Base-by-base conservation (phyloP, 2,797 vertebrate genomes). In the Sebastes dallii region DNA sequence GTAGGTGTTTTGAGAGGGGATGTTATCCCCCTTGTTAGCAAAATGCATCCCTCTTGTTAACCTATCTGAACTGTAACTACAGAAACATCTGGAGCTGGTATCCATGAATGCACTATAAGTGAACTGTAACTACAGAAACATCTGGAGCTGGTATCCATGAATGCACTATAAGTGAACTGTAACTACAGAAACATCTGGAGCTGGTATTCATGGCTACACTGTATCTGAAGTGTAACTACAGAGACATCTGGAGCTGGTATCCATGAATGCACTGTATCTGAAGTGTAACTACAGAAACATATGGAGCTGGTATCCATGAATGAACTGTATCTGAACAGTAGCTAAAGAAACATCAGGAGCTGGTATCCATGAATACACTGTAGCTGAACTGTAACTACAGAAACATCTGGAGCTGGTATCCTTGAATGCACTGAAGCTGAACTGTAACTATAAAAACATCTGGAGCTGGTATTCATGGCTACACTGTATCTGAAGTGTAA, bases 161-260 rank as follows among this genome's bases (percentile, higher is more conserved):
- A 5, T 39, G 0, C 1, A 13, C 36, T 39, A 2, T 13, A 12
- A 0, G 4, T 36, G 34, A 36, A 36, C 1, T 0, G 36, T 39
- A 39, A 0, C 36, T 39, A 39, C 36, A 13, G 34, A 34, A 1
- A 34, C 32, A 34, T 34, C 0, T 34, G 32, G 9, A 34, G 32
- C 9, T 34, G 9, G 32, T 34, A 34, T 34, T 1, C 9, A 34
- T 34, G 9, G 3, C 1, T 34, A 0, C 0, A 10, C 32, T 10
- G 27, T n/a, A 8, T 1, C 13, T 56, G 39, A 65, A 24, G 0
- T 1, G 34, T 36, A 36, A 1, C 10, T 36, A 36, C 34, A 36
- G 34, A 34, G 4, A 34, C 32, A 34, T 34, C 3, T 34, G 32
- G 9, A 34, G 32, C 9, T 34, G 9, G 32, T 10, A 34, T 34